phyloP scores from a whole-genome alignment of 2,888 invertebrate genomes.

The Ophion ventricosus region DNA sequence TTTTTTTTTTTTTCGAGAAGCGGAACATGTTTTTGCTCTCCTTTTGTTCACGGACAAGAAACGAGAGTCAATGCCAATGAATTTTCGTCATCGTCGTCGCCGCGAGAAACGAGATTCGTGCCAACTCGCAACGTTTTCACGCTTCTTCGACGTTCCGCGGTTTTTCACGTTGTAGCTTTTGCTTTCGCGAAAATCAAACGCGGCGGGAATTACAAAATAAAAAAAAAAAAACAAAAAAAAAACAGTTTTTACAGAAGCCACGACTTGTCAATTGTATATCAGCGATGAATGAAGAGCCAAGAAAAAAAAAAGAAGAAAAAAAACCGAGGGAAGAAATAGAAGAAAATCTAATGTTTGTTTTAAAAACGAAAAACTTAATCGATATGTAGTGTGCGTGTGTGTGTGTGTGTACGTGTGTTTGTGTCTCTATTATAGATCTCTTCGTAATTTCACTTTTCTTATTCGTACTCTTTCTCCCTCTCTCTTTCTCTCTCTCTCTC shows the following conservation, averaged over 20 bases:
- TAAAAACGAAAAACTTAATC: conserved; percentile 69
- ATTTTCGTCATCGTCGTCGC: background rate
- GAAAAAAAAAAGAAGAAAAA: conserved; percentile 15
- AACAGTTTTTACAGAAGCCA: no score
- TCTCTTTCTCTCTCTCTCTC: conserved; percentile 52
- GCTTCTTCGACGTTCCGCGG: background rate
- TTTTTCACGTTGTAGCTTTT: background rate
- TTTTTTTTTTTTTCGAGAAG: no score
- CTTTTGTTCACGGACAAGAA: background rate
- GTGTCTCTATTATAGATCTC: conserved; percentile 71
- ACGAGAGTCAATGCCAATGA: background rate
- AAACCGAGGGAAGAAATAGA: conserved; percentile 30
- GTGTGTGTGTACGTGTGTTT: no score
- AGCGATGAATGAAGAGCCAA: background rate
- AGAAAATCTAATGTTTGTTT: conserved; percentile 58
- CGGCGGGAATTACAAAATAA: no score
- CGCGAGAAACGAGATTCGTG: background rate
- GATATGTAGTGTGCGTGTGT: conserved; percentile 76
- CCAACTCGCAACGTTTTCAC: background rate
- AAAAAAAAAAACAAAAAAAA: no score
- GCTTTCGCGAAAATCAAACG: background rate
- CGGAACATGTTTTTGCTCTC: no score
- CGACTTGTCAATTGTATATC: background rate
- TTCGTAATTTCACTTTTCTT: conserved; percentile 67
- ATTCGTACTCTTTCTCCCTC: conserved; percentile 68